Percentiles rank a stretch among this genome's conserved stretches.
Evolutionary conservation across 2,888 invertebrate genomes (phyloP).

Genomic region (Pyrrhia umbra): DNA sequence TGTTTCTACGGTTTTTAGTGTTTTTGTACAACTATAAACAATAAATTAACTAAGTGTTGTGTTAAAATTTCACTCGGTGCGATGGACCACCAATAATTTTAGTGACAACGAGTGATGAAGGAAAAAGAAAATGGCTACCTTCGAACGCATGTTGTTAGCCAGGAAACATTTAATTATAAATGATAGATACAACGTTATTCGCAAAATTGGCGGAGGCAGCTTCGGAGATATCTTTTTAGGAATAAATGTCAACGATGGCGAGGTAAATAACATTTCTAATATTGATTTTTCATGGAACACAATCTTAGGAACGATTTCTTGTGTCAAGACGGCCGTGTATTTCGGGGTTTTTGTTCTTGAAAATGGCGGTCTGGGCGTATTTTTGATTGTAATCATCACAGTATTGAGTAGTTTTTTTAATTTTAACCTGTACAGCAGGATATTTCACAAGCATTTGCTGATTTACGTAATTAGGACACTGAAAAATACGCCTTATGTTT

Average conservation of each 20-base stretch:
- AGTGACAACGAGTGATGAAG: conserved; percentile 86
- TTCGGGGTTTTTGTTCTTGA: conserved; percentile 80
- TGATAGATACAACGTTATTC: conserved; percentile 97
- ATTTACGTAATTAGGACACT: conserved; percentile 64
- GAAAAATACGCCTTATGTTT: conserved; percentile 39
- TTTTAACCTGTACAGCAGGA: background rate
- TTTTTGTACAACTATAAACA: conserved; percentile 74
- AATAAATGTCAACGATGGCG: conserved; percentile 97
- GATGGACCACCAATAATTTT: conserved; percentile 82
- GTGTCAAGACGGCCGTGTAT: conserved; percentile 76
- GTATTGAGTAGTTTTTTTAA: conserved; percentile 26
- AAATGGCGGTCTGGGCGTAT: conserved; percentile 84
- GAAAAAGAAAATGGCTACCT: conserved; percentile 88
- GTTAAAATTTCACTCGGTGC: conserved; percentile 79
- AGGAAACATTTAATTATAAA: conserved; percentile 91
- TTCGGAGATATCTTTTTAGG: conserved; percentile 99
- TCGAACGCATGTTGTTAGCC: conserved; percentile 85
- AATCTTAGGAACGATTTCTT: conserved; percentile 65
- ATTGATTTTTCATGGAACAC: conserved; percentile 60
- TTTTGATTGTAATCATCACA: conserved; percentile 55
- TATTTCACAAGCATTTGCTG: conserved; percentile 18
- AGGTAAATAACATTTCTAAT: conserved; percentile 90
- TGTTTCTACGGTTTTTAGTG: conserved; percentile 79
- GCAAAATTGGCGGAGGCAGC: conserved; percentile 99
- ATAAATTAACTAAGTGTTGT: conserved; percentile 80